Conservation (phyloP, 2,888 invertebrate genomes). For the Pachycephus smyrnensis region DNA sequence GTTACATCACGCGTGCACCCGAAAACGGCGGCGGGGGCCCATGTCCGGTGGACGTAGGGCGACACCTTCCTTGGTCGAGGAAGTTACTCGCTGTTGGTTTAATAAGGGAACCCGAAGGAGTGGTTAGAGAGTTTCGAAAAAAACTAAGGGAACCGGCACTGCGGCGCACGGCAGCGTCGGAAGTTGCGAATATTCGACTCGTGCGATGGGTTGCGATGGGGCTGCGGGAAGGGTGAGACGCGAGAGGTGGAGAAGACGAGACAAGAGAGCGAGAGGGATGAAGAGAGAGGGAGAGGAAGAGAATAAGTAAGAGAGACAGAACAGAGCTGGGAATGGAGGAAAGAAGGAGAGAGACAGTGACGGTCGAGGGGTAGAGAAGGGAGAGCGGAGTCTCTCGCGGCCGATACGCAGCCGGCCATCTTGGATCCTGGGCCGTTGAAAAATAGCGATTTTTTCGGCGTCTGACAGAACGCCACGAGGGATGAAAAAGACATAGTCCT, state of each 20-base stretch:
- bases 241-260: slow-evolving; percentile 10
- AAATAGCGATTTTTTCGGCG: slow-evolving; percentile 52
- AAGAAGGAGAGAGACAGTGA: slow-evolving; percentile 15
- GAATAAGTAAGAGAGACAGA: slow-evolving; percentile 15
- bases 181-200: slow-evolving; percentile 30
- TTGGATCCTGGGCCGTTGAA: slow-evolving; percentile 62
- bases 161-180: slow-evolving; percentile 40
- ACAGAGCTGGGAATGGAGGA: slow-evolving; percentile 12
- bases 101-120: not conserved
- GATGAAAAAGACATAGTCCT: slow-evolving; percentile 12
- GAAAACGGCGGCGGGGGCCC: not conserved
- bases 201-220: slow-evolving; percentile 7
- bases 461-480: slow-evolving; percentile 53
- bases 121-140: slow-evolving; percentile 17
- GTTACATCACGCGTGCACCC: slow-evolving; percentile 42
- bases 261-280: slow-evolving; percentile 24
- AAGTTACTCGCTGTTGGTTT: not conserved
- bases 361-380: slow-evolving; percentile 4
- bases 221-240: slow-evolving; percentile 1
- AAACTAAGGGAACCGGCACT: slow-evolving; percentile 29
- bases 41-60: not conserved
- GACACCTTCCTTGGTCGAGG: not conserved
- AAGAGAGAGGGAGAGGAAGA: slow-evolving; percentile 13
- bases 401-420: slow-evolving; percentile 58
- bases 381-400: slow-evolving; percentile 31